Conservation (phyloP, 1,140 invertebrate genomes). For the Harpegnathos saltator region DNA sequence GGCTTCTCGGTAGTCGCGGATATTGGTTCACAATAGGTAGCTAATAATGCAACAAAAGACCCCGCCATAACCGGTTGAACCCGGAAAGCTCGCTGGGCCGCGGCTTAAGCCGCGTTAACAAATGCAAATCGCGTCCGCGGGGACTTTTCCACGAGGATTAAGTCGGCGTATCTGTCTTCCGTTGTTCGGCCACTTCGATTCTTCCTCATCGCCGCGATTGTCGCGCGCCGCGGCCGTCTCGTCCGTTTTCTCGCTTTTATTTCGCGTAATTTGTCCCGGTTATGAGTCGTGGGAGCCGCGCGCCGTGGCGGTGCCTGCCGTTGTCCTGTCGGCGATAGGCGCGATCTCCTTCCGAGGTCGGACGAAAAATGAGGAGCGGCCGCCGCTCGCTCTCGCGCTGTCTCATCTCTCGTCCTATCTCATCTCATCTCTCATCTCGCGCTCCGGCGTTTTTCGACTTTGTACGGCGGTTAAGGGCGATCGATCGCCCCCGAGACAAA, state of each 20-base stretch:
- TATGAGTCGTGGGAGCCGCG: conserved; percentile 4
- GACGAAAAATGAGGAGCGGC: background rate
- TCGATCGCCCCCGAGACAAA: conserved; percentile 64
- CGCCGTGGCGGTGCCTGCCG: no score
- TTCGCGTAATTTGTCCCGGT: conserved; percentile 17
- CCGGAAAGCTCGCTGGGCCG: conserved; percentile 77
- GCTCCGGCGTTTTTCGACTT: background rate
- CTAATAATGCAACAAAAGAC: conserved; percentile 75
- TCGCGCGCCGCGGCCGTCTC: no score
- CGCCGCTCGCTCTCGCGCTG: no score
- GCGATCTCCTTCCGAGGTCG: background rate
- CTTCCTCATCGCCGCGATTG: no score
- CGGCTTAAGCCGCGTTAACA: conserved; percentile 75
- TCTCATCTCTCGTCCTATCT: no score
- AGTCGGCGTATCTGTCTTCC: conserved; percentile 60
- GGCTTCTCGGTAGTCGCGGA: conserved; percentile 27
- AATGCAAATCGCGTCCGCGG: conserved; percentile 77
- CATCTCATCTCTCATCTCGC: no score
- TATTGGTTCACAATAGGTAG: conserved; percentile 73
- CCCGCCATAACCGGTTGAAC: conserved; percentile 73
- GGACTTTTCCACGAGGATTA: conserved; percentile 76
- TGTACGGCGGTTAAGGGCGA: conserved; percentile 17
- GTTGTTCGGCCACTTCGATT: conserved; percentile 58
- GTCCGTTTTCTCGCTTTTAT: background rate
- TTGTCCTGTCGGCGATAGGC: no score